phyloP scores from a whole-genome alignment of 2,113 vertebrate genomes.

The Festucalex cinctus region DNA sequence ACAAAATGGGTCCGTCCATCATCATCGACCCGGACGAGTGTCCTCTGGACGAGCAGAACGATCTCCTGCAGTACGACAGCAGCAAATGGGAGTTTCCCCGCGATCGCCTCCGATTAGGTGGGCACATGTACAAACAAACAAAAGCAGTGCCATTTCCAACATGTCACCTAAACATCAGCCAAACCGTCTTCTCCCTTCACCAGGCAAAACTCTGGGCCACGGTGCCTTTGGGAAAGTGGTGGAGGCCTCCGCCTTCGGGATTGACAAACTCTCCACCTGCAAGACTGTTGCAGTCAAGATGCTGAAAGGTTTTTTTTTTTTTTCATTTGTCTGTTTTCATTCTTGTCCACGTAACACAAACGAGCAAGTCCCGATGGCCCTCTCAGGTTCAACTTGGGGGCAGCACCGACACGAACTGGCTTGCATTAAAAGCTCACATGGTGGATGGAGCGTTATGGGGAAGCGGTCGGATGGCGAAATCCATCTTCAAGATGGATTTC shows the following conservation, averaged over 20 bases:
- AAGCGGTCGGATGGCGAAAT: slow-evolving; percentile 28
- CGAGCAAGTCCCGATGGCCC: too few relatives aligned
- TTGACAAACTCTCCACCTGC: slow-evolving; percentile 93
- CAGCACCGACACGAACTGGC: background rate
- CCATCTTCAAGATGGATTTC: background rate
- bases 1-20: slow-evolving; percentile 89
- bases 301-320: slow-evolving; percentile 82
- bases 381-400: background rate
- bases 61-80: slow-evolving; percentile 88
- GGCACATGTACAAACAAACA: slow-evolving; percentile 3
- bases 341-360: background rate
- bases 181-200: slow-evolving; percentile 8
- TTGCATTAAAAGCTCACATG: slow-evolving; percentile 5
- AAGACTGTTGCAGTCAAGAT: slow-evolving; percentile 97
- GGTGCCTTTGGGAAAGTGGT: slow-evolving; percentile 95
- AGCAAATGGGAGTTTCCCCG: slow-evolving; percentile 93
- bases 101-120: slow-evolving; percentile 77
- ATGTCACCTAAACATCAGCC: too few relatives aligned
- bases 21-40: slow-evolving; percentile 93
- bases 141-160: background rate
- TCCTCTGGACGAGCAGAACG: slow-evolving; percentile 87
- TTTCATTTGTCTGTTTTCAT: background rate
- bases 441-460: background rate
- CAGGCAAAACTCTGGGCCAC: slow-evolving; percentile 92
- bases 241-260: slow-evolving; percentile 92